phyloP scores from a whole-genome alignment of 2,797 vertebrate species.

The Falco cherrug region DNA sequence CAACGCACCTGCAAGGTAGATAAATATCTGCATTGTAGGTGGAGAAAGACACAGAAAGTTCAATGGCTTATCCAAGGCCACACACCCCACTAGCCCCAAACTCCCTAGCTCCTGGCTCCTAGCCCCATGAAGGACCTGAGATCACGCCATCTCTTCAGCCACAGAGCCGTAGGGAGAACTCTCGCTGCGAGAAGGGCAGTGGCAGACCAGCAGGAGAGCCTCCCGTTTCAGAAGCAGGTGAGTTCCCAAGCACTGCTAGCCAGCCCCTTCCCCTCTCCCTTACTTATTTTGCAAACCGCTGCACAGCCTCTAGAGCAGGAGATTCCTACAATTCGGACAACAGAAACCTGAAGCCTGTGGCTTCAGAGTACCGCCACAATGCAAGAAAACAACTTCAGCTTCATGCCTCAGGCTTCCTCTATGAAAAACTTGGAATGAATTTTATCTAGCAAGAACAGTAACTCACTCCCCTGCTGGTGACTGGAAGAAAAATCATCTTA shows the following conservation, averaged over 20 bases:
- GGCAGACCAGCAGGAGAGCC: neutral
- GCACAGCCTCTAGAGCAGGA: neutral
- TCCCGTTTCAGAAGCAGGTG: neutral
- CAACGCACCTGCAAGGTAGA: conserved; percentile 34
- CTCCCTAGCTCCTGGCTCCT: neutral
- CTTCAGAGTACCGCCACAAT: accelerated
- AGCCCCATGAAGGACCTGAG: neutral
- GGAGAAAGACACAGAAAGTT: conserved; percentile 10
- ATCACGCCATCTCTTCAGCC: neutral
- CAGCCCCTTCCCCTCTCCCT: neutral
- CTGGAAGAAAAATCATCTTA: neutral
- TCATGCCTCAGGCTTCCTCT: neutral
- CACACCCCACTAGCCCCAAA: neutral
- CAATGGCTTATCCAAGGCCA: neutral
- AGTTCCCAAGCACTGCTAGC: neutral
- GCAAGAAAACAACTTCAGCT: neutral
- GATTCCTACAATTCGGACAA: neutral
- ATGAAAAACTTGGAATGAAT: neutral
- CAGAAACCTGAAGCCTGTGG: neutral
- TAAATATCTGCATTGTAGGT: conserved; percentile 14
- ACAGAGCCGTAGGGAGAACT: neutral
- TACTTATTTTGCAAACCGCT: neutral
- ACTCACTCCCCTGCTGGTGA: neutral
- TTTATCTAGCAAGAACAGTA: neutral
- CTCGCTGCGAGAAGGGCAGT: accelerated